Base-by-base conservation (phyloP, 1,140 invertebrate genomes). In the Luehdorfia chinensis region DNA sequence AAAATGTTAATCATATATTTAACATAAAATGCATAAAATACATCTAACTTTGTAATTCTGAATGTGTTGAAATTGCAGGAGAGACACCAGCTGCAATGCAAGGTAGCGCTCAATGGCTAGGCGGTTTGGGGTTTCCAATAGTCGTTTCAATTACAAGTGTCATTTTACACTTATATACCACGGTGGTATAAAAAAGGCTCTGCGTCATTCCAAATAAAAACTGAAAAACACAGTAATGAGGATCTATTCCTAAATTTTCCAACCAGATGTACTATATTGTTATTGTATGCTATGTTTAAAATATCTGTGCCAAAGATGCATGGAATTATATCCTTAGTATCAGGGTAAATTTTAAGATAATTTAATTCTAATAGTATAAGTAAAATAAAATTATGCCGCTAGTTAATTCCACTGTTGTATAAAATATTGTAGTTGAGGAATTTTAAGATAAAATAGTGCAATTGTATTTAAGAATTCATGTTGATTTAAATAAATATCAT, bases 31-130 rank as follows among this genome's bases (percentile, higher is more conserved):
- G 19, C 19, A 21, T 21, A 21, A 2, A 21, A 21, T 21, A 21
- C 6, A 21, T 6, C n/a, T n/a, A n/a, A n/a, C 15, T 18, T 18
- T 36, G 16, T 9, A 8, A 27, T 41, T 21, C 9, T 4, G n/a
- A 43, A 30, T 11, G 28, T 43, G 30, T 43, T 43, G 30, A 43
- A 28, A 28, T 43, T 43, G 14, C 69, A 84, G 80, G 81, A 34
- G 81, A 85, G 64, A 83, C 75, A 9, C 81, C 81, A 21, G 81
- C 81, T 12, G 81, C 81, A 1, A 85, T 85, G 81, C 81, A 85
- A 50, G 81, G 81, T 4, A 69, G 71, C 37, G 80, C 78, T 2
- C 70, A 77, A 48, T 84, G 75, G 69, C 48, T 66, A 1, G 63
- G 55, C 36, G 59, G 66, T 30, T 59, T 63, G 6, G 57, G 61